Evolutionary conservation across 2,113 vertebrate genomes (phyloP).

Genomic region (Agapornis roseicollis): DNA sequence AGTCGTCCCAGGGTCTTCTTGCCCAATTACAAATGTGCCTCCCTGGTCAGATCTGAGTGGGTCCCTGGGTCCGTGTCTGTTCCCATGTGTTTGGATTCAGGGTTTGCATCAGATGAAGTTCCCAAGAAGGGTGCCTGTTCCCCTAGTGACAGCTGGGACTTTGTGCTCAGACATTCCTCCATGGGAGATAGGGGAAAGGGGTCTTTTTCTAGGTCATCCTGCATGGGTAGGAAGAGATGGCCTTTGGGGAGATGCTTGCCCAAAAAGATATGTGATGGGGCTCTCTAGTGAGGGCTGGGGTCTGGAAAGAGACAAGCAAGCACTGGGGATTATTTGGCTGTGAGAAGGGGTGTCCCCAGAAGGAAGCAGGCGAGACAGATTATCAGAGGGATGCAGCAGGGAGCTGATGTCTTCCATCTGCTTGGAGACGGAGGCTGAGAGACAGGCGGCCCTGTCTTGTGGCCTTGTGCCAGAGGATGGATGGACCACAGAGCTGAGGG

Average conservation of each 20-base stretch:
- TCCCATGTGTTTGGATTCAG: background rate
- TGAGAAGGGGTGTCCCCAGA: background rate
- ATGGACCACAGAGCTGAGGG: background rate
- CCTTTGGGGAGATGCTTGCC: background rate
- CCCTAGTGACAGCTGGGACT: background rate
- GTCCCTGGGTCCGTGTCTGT: background rate
- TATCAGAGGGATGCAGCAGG: background rate
- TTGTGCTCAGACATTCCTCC: background rate
- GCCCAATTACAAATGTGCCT: background rate
- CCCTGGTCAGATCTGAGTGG: background rate
- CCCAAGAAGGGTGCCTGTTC: background rate
- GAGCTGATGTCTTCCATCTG: slow-evolving; percentile 61
- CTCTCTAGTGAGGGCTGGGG: background rate
- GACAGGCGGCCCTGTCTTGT: background rate
- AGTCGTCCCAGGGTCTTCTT: background rate
- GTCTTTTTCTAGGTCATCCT: background rate
- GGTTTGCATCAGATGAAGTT: background rate
- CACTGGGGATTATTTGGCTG: background rate
- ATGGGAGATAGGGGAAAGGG: background rate
- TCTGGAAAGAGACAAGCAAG: background rate
- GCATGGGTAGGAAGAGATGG: background rate
- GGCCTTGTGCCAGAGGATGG: slow-evolving; percentile 10
- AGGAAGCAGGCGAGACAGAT: slow-evolving; percentile 27
- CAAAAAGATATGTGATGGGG: background rate
- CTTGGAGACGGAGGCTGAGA: background rate